Evolutionary conservation across 2,888 invertebrate genomes (phyloP), one percentile per base, ranked within the genome.

Genomic region (Leptothorax acervorum): DNA sequence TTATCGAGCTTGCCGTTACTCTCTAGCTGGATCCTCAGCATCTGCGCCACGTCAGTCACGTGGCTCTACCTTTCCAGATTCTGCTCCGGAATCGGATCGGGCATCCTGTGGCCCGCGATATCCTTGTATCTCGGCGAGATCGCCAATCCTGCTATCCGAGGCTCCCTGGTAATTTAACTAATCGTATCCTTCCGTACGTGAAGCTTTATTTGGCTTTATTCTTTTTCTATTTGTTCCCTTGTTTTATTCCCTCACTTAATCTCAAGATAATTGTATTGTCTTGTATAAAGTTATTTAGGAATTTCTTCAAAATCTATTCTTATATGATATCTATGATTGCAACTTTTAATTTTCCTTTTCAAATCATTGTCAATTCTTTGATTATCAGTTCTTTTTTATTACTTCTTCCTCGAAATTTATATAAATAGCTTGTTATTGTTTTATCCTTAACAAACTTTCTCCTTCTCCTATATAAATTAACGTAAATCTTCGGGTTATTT

Each of bases 61-160:
- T 94, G 93, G 94, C 91, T 95, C 28, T 94, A 93, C 86, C 85
- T 88, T 0, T 92, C 92, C 0, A 92, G 95, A 82, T 79, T 94
- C 48, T 90, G 90, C 39, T 87, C 91, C 11, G 95, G 95, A 11
- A 85, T 93, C 48, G 92, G 92, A 31, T 90, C 93, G 8, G 95
- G 94, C n/a, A 92, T 94, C 81, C 86, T 93, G 51, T 95, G 94
- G 94, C 90, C 93, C 4, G 90, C 93, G 2, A 60, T 94, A 15
- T 88, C 94, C 1, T 86, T 94, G 15, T 94, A 92, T 79, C 81
- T 95, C 9, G 92, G 94, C 76, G 94, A 94, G 87, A 93, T 95
- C 18, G 94, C 94, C 6, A 92, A 94, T 87, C 93, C 94, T 8
- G 91, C 89, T 66, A 94, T 94, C 73, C 94, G 94, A 76, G 94